These are phyloP conservation scores for Gadus chalcogrammus DNA, from an alignment of 2,113 vertebrate species.

Conservation along the genomic window DNA sequence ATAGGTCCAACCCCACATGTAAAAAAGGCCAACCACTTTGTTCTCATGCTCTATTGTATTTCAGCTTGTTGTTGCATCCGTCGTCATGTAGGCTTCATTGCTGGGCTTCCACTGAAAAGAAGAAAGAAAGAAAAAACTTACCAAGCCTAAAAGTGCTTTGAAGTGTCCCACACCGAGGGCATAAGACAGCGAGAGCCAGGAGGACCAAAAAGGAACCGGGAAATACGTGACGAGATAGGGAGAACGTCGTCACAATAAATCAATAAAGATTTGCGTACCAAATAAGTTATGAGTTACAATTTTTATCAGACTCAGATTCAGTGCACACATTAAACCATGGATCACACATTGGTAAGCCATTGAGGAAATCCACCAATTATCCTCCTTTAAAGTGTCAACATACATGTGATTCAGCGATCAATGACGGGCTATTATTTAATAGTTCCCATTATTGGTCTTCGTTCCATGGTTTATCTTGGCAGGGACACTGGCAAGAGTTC, in stretches of 20 bases:
- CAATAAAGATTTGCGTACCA: too few relatives aligned
- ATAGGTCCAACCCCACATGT: neutral
- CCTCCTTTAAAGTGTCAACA: neutral
- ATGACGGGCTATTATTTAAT: conserved; percentile 2
- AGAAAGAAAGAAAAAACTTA: neutral
- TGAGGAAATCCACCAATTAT: neutral
- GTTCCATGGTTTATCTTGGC: too few relatives aligned
- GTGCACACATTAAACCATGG: neutral
- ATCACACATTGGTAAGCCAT: neutral
- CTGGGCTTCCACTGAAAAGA: conserved; percentile 14
- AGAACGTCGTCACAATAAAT: neutral
- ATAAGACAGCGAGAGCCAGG: neutral
- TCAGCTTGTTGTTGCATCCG: conserved; percentile 43
- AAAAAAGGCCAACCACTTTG: conserved; percentile 44
- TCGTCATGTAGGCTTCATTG: conserved; percentile 38
- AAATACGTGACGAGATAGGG: neutral
- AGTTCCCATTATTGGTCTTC: neutral
- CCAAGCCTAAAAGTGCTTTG: conserved; percentile 28
- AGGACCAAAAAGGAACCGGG: neutral
- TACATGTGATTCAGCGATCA: neutral
- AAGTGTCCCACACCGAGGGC: conserved; percentile 25
- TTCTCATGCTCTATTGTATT: conserved; percentile 53
- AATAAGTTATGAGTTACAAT: too few relatives aligned
- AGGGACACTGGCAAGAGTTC: too few relatives aligned
- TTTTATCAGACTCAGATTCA: too few relatives aligned